These are phyloP conservation scores for Salvator merianae DNA, from an alignment of 2,113 vertebrate species.

Conservation along the genomic window DNA sequence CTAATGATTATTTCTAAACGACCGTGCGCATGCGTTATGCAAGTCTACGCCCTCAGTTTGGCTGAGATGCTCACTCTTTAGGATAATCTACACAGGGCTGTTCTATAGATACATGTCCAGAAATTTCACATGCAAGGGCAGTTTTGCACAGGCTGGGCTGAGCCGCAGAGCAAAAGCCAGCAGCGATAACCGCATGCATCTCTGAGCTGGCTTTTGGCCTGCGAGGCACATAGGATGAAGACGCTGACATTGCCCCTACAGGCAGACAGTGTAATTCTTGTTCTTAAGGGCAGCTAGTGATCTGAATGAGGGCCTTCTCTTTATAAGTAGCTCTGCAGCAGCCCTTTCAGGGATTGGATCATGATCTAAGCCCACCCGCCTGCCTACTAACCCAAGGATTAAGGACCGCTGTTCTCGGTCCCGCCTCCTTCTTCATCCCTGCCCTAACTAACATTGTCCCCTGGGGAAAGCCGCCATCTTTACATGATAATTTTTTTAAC, in stretches of 20 bases:
- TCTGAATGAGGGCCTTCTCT: constrained; percentile 36
- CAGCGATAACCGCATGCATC: no score
- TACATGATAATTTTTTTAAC: constrained; percentile 62
- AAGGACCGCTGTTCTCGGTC: constrained; percentile 10
- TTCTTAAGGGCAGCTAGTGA: constrained; percentile 22
- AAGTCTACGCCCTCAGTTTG: no score
- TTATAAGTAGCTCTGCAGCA: constrained; percentile 36
- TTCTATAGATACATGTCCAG: no score
- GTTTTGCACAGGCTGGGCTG: no score
- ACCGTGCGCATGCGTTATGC: no score
- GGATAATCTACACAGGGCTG: no score
- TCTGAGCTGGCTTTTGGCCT: not conserved
- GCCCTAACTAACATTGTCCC: constrained; percentile 47
- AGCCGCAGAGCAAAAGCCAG: no score
- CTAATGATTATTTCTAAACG: no score
- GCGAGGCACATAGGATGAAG: not conserved
- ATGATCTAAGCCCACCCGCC: constrained; percentile 63
- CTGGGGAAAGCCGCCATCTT: constrained; percentile 63
- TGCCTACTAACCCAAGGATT: constrained; percentile 66
- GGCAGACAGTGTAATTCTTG: not conserved
- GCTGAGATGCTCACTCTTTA: no score
- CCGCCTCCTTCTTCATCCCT: constrained; percentile 21
- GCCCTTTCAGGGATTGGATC: constrained; percentile 42
- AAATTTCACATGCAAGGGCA: no score
- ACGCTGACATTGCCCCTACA: not conserved